These are phyloP conservation scores for Rhopalosiphum padi DNA, from an alignment of 1,140 invertebrate species.

Conservation along the genomic window DNA sequence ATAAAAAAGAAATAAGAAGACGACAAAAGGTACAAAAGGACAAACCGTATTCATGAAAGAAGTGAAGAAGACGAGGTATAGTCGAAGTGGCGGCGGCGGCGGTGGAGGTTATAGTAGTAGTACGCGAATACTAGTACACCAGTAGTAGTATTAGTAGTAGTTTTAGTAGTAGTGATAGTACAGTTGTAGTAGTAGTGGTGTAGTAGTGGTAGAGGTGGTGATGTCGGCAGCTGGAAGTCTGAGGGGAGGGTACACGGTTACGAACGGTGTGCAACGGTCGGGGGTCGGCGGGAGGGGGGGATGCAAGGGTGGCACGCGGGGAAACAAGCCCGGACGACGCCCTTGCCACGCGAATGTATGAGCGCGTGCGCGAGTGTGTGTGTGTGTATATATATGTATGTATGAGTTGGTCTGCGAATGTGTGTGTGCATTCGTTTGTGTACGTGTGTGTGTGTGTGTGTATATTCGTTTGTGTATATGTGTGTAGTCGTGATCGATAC, in stretches of 20 bases:
- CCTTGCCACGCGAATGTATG: conserved; percentile 43
- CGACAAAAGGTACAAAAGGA: conserved; percentile 24
- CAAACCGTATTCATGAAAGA: conserved; percentile 23
- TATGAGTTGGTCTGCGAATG: not conserved
- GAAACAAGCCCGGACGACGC: conserved; percentile 53
- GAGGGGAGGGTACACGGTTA: not conserved
- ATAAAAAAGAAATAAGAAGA: not conserved
- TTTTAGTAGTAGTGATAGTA: not conserved
- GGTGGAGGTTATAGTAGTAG: not conserved
- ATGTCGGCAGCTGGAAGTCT: not conserved
- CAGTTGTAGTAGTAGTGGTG: not conserved
- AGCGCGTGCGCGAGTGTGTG: not conserved
- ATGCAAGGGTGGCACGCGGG: not conserved
- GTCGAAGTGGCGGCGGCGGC: not conserved
- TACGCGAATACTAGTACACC: not conserved
- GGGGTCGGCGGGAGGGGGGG: not conserved
- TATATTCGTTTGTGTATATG: not conserved
- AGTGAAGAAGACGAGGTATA: not conserved
- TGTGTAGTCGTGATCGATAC: conserved; percentile 51
- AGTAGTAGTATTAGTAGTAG: not conserved
- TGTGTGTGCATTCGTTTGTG: not conserved
- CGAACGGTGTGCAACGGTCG: too few relatives aligned
- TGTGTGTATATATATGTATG: not conserved
- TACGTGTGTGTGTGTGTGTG: not conserved
- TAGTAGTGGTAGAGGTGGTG: not conserved